Evolutionary conservation across 2,797 vertebrate genomes (phyloP).

Genomic region (Tolypeutes matacus): DNA sequence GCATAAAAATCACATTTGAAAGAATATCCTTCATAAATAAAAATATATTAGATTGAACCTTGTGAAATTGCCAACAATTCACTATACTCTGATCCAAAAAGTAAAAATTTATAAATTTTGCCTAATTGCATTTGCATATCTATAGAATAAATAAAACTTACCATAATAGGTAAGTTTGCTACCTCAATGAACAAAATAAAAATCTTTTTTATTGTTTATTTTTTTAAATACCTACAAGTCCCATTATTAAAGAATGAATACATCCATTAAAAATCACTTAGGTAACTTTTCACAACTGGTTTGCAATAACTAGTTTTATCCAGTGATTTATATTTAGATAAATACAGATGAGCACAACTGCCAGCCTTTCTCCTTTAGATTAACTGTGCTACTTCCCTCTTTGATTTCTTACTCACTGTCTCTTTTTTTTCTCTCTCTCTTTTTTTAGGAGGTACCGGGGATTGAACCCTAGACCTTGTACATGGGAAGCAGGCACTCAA

Average conservation of each 20-base stretch:
- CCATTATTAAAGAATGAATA: conserved; percentile 43
- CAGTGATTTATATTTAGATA: neutral
- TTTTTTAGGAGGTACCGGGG: no score
- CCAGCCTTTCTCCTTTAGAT: conserved; percentile 4
- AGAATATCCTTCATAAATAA: conserved; percentile 13
- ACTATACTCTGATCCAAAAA: neutral
- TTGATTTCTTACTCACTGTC: conserved; percentile 12
- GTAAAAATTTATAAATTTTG: conserved; percentile 20
- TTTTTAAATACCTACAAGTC: conserved; percentile 8
- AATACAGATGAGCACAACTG: neutral
- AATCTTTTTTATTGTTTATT: conserved; percentile 26
- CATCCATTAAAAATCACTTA: conserved; percentile 1
- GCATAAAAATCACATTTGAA: conserved; percentile 28
- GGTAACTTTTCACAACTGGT: neutral
- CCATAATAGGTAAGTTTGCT: neutral
- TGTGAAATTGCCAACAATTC: conserved; percentile 18
- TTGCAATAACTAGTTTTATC: neutral
- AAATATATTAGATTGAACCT: neutral
- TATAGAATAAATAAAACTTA: conserved; percentile 33
- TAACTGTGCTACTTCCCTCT: neutral
- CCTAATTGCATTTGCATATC: neutral
- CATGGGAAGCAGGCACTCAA: no score
- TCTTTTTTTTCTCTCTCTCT: neutral
- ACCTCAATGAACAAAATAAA: neutral
- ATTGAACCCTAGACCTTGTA: no score